Evolutionary conservation across 2,113 vertebrate genomes (phyloP), one percentile per base, ranked within the genome.

Genomic region (Acrocephalus kingi): DNA sequence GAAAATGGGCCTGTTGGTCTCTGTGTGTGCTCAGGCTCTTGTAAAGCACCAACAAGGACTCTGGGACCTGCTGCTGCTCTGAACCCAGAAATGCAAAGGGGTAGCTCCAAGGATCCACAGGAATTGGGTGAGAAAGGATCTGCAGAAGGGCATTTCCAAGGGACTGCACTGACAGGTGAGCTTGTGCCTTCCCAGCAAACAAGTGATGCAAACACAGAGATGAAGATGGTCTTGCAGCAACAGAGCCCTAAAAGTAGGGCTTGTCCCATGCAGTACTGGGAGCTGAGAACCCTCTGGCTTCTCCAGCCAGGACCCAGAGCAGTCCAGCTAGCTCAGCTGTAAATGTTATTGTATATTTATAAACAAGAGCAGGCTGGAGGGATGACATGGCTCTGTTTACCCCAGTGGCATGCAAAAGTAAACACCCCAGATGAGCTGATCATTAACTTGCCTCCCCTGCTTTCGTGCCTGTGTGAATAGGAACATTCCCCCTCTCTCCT

Each of bases 341-440:
- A 91, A 87, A 87, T 73, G 78, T 90, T 91, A 87, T 25, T 91
- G 58, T 61, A 3, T 87, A 31, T 94, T 91, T 93, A 85, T 90
- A 96, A 91, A 87, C 74, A 85, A 87, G 81, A 58, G 84, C 55
- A 74, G 82, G 18, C 83, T 74, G 85, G 49, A 77, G 73, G 48
- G 62, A 87, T 66, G 75, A 89, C 67, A 83, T 87, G 84, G 88
- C 84, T 94, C 48, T 94, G 68, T 94, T 96, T 97, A 94, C 67
- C 51, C 75, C 79, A 71, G 68, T 95, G 96, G 93, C 94, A 97
- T 89, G 90, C 79, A 87, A 94, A 96, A 97, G 96, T 88, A 94
- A 97, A 95, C 90, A 92, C 48, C 64, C 69, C 5, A 2, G 54
- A 86, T 45, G 68, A 87, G 88, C 3, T 93, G 90, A 84, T 93